Conservation (phyloP, 2,888 invertebrate genomes). For the Rambutsinella grinnellia region DNA sequence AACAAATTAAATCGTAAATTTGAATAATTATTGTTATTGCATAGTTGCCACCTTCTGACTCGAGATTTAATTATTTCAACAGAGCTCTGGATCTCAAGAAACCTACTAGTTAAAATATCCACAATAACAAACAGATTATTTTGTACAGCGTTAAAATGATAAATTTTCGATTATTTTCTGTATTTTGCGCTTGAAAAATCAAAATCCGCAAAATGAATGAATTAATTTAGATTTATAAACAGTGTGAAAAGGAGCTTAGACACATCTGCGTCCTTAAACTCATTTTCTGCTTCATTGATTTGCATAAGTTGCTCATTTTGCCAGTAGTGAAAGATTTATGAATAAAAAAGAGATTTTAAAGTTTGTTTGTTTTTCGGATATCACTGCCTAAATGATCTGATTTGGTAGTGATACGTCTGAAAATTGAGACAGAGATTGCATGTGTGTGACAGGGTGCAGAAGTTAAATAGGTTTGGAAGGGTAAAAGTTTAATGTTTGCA, state of each 20-base stretch:
- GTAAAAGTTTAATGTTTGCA: too few relatives aligned
- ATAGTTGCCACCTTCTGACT: slow-evolving; percentile 49
- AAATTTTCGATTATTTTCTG: too few relatives aligned
- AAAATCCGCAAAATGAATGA: slow-evolving; percentile 58
- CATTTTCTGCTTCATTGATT: slow-evolving; percentile 34
- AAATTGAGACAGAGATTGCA: not conserved
- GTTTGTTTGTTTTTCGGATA: slow-evolving; percentile 18
- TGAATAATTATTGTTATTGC: slow-evolving; percentile 42
- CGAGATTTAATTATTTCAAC: not conserved
- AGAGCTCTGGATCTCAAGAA: not conserved
- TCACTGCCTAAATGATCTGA: not conserved
- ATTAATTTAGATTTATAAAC: too few relatives aligned
- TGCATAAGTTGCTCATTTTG: slow-evolving; percentile 51
- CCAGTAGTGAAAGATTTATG: not conserved
- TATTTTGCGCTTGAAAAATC: not conserved
- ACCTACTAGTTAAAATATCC: too few relatives aligned
- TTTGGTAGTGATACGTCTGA: not conserved
- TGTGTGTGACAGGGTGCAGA: too few relatives aligned
- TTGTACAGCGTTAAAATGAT: too few relatives aligned
- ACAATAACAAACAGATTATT: slow-evolving; percentile 9
- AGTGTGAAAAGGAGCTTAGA: slow-evolving; percentile 16
- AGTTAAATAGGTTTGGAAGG: too few relatives aligned
- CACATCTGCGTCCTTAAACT: slow-evolving; percentile 40
- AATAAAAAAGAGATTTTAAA: not conserved
- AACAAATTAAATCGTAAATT: slow-evolving; percentile 48